Percentiles rank a stretch among this genome's conserved stretches.
Conservation (phyloP, 2,797 vertebrate genomes). For the Rallus crepitans region DNA sequence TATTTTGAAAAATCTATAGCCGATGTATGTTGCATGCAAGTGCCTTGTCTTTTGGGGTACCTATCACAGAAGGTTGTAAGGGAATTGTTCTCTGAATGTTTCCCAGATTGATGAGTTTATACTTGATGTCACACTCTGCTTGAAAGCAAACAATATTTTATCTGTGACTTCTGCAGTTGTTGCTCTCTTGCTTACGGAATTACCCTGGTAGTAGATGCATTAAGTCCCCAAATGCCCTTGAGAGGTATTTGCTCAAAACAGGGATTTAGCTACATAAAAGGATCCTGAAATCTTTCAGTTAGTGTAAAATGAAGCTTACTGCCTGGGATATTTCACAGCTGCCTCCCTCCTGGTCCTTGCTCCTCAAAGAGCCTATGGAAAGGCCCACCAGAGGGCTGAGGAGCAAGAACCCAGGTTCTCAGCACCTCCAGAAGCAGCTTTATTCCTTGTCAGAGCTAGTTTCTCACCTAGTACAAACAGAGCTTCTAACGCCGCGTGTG, state of each 20-base stretch:
- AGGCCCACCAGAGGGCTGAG: neutral
- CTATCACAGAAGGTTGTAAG: neutral
- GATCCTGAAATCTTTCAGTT: neutral
- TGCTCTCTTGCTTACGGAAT: neutral
- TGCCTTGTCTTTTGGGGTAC: neutral
- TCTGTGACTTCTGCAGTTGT: rapidly evolving
- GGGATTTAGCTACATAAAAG: neutral
- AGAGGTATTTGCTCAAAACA: neutral
- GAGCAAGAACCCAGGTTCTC: neutral
- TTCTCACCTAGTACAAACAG: neutral
- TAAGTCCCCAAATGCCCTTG: neutral
- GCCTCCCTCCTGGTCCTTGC: neutral
- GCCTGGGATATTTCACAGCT: neutral
- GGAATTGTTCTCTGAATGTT: neutral
- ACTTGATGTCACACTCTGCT: neutral
- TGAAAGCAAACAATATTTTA: neutral
- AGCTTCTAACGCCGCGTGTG: neutral
- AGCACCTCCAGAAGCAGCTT: neutral
- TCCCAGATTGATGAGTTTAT: neutral
- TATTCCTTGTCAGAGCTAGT: neutral
- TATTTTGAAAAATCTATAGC: neutral
- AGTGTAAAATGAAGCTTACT: neutral
- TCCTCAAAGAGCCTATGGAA: no score
- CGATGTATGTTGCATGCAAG: neutral
- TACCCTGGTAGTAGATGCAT: neutral